phyloP scores from a whole-genome alignment of 2,797 vertebrate species.

The Pelochelys cantorii region DNA sequence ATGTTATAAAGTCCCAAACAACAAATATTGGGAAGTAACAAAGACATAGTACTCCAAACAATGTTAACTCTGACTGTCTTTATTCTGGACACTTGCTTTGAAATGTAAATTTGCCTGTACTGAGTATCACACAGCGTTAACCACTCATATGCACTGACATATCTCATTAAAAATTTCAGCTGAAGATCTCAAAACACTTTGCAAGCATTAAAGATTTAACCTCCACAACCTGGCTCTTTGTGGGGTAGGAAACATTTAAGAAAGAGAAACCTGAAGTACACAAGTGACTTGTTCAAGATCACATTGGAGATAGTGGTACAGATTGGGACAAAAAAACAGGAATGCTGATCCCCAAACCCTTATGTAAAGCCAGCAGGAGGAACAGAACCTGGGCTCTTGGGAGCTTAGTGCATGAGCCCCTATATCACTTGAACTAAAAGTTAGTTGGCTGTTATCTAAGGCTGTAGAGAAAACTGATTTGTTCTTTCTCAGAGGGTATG shows the following conservation, averaged over 20 bases:
- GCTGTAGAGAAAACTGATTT: too few species aligned
- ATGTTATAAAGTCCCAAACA: background rate
- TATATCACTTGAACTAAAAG: too few species aligned
- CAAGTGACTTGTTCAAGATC: background rate
- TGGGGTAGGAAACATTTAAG: background rate
- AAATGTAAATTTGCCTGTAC: background rate
- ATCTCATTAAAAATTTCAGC: background rate
- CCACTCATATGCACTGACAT: background rate
- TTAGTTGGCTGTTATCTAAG: too few species aligned
- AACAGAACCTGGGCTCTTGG: too few species aligned
- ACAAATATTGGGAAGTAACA: background rate
- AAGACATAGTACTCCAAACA: background rate
- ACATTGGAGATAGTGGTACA: background rate
- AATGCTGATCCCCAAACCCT: background rate
- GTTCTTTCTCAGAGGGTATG: too few species aligned
- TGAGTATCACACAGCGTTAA: background rate
- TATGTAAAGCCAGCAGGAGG: too few species aligned
- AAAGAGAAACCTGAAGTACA: background rate
- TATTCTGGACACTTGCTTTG: too few species aligned
- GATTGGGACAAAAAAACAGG: background rate
- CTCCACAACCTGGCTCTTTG: background rate
- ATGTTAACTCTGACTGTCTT: too few species aligned
- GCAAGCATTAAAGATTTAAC: background rate
- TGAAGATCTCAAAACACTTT: background rate
- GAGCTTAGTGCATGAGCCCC: too few species aligned